A percentile compares a stretch with the other conserved stretches of the same genome.
Evolutionary conservation across 2,113 vertebrate genomes (phyloP).

Genomic region (Pachycephala philippinensis): DNA sequence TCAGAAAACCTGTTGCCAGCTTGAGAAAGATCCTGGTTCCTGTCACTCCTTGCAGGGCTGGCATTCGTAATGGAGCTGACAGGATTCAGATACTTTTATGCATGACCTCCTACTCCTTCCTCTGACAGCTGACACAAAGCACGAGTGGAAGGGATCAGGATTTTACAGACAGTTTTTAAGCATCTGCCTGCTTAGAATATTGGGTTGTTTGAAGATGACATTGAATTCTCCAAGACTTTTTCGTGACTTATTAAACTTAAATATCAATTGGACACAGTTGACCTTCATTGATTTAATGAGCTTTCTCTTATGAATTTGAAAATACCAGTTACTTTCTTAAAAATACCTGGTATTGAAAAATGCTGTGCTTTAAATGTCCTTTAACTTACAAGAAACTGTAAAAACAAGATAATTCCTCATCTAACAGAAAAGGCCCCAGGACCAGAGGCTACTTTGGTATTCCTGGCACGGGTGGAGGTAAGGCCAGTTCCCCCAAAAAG

Average conservation of each 20-base stretch:
- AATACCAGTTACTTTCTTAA: not conserved
- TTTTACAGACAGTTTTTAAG: conserved; percentile 17
- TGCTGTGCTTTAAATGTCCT: not conserved
- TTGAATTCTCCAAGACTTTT: not conserved
- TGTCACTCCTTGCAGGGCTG: not conserved
- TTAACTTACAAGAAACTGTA: not conserved
- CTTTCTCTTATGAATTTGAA: not conserved
- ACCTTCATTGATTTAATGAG: conserved; percentile 31
- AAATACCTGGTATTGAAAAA: not conserved
- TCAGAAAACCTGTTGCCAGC: conserved; percentile 13
- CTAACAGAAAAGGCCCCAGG: not conserved
- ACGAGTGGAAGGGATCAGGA: not conserved
- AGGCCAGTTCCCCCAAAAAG: not conserved
- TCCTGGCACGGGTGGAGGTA: not conserved
- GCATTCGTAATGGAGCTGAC: not conserved
- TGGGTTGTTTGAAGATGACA: not conserved
- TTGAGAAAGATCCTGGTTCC: not conserved
- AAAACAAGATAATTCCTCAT: not conserved
- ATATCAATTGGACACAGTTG: not conserved
- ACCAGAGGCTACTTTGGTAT: not conserved
- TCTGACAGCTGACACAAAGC: conserved; percentile 29
- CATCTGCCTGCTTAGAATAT: conserved; percentile 7
- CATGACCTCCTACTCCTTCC: conserved; percentile 23
- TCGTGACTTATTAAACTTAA: not conserved
- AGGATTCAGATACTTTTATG: conserved; percentile 12